A percentile compares a stretch with the other conserved stretches of the same genome.
phyloP scores from a whole-genome alignment of 2,797 vertebrate genomes.

The Chloroceryle amazona region DNA sequence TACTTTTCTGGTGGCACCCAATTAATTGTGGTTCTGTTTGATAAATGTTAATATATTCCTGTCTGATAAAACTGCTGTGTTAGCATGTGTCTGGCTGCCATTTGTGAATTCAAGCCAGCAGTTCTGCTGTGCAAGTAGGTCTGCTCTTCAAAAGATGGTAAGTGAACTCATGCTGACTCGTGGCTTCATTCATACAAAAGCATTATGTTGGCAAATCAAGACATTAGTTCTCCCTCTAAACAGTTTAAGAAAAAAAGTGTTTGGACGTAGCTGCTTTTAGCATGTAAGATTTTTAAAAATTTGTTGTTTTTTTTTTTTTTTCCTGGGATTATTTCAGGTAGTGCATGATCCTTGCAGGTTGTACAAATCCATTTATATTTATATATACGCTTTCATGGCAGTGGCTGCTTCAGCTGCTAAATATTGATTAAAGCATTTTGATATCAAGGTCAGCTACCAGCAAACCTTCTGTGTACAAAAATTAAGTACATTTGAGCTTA shows the following conservation, averaged over 20 bases:
- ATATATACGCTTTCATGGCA: neutral
- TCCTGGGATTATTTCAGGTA: neutral
- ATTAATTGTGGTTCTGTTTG: constrained; percentile 37
- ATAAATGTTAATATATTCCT: constrained; percentile 50
- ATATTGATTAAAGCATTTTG: neutral
- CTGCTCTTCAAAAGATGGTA: neutral
- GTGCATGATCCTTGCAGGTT: neutral
- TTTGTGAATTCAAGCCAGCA: neutral
- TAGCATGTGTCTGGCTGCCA: constrained; percentile 40
- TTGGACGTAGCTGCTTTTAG: neutral
- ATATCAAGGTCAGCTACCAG: neutral
- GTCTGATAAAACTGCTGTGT: neutral
- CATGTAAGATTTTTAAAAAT: neutral
- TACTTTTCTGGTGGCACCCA: neutral
- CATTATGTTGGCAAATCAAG: neutral
- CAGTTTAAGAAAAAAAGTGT: neutral
- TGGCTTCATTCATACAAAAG: neutral
- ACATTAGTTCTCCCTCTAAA: neutral
- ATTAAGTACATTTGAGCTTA: neutral
- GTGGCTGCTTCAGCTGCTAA: neutral
- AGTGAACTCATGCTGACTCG: neutral
- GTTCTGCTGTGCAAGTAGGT: constrained; percentile 31
- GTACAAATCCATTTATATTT: neutral
- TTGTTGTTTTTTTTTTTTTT: neutral
- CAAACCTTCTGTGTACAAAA: neutral